phyloP scores from a whole-genome alignment of 1,140 invertebrate species.

The Leptonema lineaticorne region DNA sequence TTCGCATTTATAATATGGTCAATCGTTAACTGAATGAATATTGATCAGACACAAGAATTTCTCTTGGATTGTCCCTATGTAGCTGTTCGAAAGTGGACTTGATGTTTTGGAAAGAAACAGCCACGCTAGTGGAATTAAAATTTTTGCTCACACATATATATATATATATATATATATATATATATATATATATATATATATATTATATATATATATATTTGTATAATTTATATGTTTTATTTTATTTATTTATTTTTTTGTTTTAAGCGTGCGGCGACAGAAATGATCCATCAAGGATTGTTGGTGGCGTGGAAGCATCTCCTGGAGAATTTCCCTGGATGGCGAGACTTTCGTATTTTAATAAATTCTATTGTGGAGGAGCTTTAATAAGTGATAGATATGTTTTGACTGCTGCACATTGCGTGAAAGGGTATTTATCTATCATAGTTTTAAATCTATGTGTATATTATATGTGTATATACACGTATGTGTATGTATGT shows the following conservation, averaged over 20 bases:
- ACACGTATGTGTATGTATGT: too few species aligned
- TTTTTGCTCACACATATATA: conserved; percentile 11
- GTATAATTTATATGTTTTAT: not conserved
- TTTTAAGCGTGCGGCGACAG: conserved; percentile 73
- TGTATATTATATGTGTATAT: too few species aligned
- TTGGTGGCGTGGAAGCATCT: conserved; percentile 69
- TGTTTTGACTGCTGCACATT: conserved; percentile 79
- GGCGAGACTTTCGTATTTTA: conserved; percentile 75
- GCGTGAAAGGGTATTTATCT: conserved; percentile 72
- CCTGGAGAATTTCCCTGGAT: conserved; percentile 83
- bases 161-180: not conserved
- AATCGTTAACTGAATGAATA: conserved; percentile 6
- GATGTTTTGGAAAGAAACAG: not conserved
- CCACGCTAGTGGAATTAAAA: not conserved
- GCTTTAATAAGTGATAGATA: conserved; percentile 80
- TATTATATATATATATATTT: not conserved
- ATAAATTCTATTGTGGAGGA: conserved; percentile 83
- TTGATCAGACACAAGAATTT: conserved; percentile 20
- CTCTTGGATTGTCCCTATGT: conserved; percentile 18
- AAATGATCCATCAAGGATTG: conserved; percentile 76
- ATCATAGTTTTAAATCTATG: too few species aligned
- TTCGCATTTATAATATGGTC: not conserved
- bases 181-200: not conserved
- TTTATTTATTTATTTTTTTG: not conserved
- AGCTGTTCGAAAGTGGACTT: conserved; percentile 23